Percentiles rank a stretch among this genome's conserved stretches.
phyloP scores from a whole-genome alignment of 2,888 invertebrate species.

The Hyppa rectilinea region DNA sequence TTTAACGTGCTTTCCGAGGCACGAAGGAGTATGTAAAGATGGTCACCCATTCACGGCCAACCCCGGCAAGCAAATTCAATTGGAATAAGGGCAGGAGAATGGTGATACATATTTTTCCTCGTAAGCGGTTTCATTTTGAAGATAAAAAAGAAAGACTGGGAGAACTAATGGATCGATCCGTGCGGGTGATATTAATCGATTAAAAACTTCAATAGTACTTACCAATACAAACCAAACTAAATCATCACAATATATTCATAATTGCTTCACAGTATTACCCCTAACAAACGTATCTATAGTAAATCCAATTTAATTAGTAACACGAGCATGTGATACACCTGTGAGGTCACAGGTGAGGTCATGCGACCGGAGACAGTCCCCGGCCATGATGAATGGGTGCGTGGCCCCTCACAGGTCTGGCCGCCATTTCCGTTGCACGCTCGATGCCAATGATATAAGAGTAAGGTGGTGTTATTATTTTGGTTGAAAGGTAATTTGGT shows the following conservation, averaged over 20 bases:
- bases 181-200: too few relatives aligned
- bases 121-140: neutral
- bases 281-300: constrained; percentile 20
- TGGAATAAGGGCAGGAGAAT: too few relatives aligned
- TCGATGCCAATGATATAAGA: constrained; percentile 52
- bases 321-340: constrained; percentile 27
- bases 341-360: constrained; percentile 50
- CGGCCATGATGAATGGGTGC: constrained; percentile 72
- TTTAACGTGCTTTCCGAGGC: too few relatives aligned
- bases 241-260: constrained; percentile 9
- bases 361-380: constrained; percentile 54
- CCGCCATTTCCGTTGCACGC: constrained; percentile 74
- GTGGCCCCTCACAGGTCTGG: constrained; percentile 67
- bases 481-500: neutral
- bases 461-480: neutral
- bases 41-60: too few relatives aligned
- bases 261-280: constrained; percentile 12
- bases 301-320: constrained; percentile 55
- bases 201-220: neutral
- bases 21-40: too few relatives aligned
- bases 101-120: neutral
- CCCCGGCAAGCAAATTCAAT: too few relatives aligned
- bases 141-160: too few relatives aligned
- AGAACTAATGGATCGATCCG: too few relatives aligned
- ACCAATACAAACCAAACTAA: neutral